Evolutionary conservation across 53 echinoderm and acorn worm genomes (phyloP).

Genomic region (Echinometra lucunter): DNA sequence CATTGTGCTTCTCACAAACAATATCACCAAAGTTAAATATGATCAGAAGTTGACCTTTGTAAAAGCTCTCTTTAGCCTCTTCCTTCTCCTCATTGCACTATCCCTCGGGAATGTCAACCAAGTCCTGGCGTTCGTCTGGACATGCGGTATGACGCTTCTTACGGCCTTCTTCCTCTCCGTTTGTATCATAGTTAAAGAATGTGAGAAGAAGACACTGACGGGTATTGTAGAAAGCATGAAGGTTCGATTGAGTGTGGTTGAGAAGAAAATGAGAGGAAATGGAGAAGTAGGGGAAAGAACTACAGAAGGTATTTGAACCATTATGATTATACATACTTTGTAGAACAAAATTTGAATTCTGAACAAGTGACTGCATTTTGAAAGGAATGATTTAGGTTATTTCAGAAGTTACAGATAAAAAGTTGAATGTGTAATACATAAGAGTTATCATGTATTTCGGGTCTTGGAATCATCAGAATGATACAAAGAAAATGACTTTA

Average conservation of each 20-base stretch:
- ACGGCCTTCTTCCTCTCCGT: slow-evolving; percentile 39
- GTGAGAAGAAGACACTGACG: slow-evolving; percentile 67
- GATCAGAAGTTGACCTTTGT: slow-evolving; percentile 58
- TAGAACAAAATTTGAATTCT: no score
- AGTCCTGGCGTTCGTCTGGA: slow-evolving; percentile 49
- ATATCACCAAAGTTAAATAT: slow-evolving; percentile 16
- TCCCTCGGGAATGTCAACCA: slow-evolving; percentile 15
- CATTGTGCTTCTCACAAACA: slow-evolving; percentile 33
- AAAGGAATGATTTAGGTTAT: no score
- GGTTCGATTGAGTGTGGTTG: slow-evolving; percentile 33
- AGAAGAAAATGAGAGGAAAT: not conserved
- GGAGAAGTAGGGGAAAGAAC: not conserved
- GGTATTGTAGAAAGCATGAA: slow-evolving; percentile 65
- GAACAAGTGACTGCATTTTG: no score
- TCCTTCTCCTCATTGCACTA: slow-evolving; percentile 47
- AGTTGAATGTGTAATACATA: no score
- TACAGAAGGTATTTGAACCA: not conserved
- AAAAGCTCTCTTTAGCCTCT: slow-evolving; percentile 47
- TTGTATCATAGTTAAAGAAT: slow-evolving; percentile 60
- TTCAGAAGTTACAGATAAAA: no score
- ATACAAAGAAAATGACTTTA: no score
- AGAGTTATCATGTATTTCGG: no score
- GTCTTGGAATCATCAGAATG: no score
- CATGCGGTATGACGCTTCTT: slow-evolving; percentile 56
- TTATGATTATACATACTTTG: no score